Conservation (phyloP, 2,888 invertebrate species). For the Drosophila mercatorum region DNA sequence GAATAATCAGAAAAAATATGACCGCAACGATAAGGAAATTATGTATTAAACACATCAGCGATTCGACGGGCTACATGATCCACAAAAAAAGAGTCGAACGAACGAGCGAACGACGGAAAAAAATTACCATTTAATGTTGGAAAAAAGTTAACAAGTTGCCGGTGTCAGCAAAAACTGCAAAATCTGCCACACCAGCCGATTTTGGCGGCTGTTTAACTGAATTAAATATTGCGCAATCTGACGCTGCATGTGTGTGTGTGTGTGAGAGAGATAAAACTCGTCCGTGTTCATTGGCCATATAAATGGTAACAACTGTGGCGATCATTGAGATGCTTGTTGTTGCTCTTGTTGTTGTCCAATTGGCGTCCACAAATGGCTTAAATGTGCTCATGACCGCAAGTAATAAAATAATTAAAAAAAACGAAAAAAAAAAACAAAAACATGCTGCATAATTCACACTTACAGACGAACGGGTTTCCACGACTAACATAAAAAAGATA, state of each 20-base stretch:
- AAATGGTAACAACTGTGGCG: constrained; percentile 74
- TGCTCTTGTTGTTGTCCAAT: constrained; percentile 55
- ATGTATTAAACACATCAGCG: constrained; percentile 76
- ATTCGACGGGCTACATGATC: constrained; percentile 63
- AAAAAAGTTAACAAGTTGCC: constrained; percentile 74
- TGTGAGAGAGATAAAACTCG: constrained; percentile 49
- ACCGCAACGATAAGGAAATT: constrained; percentile 74
- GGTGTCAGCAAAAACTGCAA: constrained; percentile 40
- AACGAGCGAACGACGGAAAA: constrained; percentile 54
- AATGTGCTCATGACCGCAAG: constrained; percentile 80
- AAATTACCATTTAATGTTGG: constrained; percentile 71
- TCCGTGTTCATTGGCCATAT: constrained; percentile 76
- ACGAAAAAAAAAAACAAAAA: constrained; percentile 37
- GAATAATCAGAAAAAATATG: constrained; percentile 28
- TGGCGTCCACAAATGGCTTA: constrained; percentile 75
- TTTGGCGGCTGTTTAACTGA: constrained; percentile 75
- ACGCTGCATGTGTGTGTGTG: constrained; percentile 7
- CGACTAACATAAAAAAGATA: constrained; percentile 14
- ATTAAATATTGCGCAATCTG: constrained; percentile 75
- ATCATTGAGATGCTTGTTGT: constrained; percentile 27
- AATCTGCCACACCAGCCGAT: constrained; percentile 64
- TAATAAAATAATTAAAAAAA: constrained; percentile 72
- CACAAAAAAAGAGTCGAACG: constrained; percentile 24
- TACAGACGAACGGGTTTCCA: constrained; percentile 36
- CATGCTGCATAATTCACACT: constrained; percentile 71